A percentile compares a stretch with the other conserved stretches of the same genome.
Evolutionary conservation across 2,113 vertebrate genomes (phyloP).

Genomic region (Passerina amoena): DNA sequence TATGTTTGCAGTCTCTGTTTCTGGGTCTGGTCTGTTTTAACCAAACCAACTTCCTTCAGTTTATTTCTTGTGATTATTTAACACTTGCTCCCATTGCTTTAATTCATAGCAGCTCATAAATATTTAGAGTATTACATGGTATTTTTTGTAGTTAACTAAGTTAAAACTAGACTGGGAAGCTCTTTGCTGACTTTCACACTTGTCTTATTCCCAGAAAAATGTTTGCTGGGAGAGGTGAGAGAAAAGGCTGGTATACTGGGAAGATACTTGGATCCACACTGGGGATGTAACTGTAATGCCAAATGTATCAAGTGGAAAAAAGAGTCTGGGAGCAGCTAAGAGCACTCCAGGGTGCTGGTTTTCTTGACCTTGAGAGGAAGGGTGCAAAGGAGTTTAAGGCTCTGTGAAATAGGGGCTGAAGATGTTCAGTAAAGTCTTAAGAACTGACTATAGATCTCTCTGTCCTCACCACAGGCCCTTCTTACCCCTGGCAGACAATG

Average conservation of each 20-base stretch:
- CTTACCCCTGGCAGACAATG: not conserved
- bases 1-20: not conserved
- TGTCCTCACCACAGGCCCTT: not conserved
- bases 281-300: not conserved
- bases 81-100: not conserved
- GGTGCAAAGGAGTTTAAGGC: not conserved
- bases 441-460: not conserved
- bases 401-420: not conserved
- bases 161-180: not conserved
- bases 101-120: not conserved
- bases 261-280: accelerated
- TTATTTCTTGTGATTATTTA: not conserved
- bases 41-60: not conserved
- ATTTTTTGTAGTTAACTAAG: not conserved
- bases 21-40: not conserved
- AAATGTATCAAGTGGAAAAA: not conserved
- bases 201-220: not conserved
- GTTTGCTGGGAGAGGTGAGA: not conserved
- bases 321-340: not conserved
- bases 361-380: not conserved
- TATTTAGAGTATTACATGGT: not conserved
- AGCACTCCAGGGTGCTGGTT: not conserved
- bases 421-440: not conserved
- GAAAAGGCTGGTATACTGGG: not conserved
- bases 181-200: not conserved